Base-by-base conservation (phyloP, 2,888 invertebrate species). In the Brenthis ino region DNA sequence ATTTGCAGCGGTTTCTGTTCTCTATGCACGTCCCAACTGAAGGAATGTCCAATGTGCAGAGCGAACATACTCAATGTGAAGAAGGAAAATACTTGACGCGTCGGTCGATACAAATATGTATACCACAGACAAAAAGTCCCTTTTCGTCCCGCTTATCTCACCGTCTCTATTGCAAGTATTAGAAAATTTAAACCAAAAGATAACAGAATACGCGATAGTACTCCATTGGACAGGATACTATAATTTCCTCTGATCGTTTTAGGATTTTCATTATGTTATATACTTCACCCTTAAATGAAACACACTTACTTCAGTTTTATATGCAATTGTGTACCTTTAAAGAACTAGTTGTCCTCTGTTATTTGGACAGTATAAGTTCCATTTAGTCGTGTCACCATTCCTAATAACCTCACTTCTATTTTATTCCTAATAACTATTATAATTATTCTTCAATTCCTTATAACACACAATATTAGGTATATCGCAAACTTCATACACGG, bases 41-140 rank as follows among this genome's bases (percentile, higher is more conserved):
- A 95, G 75, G 95, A 95, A 76, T 98, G 98, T 86, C 98, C 98
- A 14, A 95, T 98, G 94, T 98, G 98, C 88, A 95, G 98, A 24
- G 84, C 85, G 28, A 73, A 73, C 6, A 88, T 89, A 37, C 3
- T 81, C 71, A 80, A 79, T 65, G 77, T 88, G 8, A 77, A 78
- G 0, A 69, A 75, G 3, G 84, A 83, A 63, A 76, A 69, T 47
- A 75, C 80, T 71, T 85, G 85, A 86, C 85, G 75, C 16, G 73
- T 43, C 16, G 55, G 43, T 47, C n/a, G 51, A 12, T 55, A 28
- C 6, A 57, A 57, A 20, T 66, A 53, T 61, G 33, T 63, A 37
- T 63, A 51, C 12, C 2, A 53, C 5, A 37, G 16, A 16, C 28
- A 16, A 16, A 63, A 28, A 28, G n/a, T 28, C 13, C 60, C 60